These are phyloP conservation scores for Trachythela sp. DNA, from an alignment of 64 coral and sea anemone genomes.

Conservation along the genomic window DNA sequence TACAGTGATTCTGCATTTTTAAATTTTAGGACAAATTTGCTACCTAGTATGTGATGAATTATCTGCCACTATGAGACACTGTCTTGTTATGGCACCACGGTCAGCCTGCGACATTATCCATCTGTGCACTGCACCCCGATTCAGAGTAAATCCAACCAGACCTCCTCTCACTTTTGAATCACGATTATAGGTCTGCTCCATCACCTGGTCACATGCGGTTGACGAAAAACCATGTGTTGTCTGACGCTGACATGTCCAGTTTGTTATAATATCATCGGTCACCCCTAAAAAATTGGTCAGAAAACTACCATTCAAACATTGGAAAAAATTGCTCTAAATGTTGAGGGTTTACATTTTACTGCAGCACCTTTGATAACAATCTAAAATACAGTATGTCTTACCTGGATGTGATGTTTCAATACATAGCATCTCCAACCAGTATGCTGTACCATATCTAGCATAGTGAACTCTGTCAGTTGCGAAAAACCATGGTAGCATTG, in stretches of 20 bases:
- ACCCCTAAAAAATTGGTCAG: neutral
- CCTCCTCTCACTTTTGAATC: conserved; percentile 9
- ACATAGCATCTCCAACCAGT: conserved; percentile 1
- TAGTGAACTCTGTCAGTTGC: neutral
- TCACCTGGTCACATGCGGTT: conserved; percentile 26
- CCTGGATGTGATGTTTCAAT: neutral
- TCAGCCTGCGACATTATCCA: conserved; percentile 12
- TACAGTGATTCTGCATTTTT: neutral
- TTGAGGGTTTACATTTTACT: neutral
- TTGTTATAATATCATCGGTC: neutral
- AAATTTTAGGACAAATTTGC: neutral
- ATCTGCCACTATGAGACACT: conserved; percentile 7
- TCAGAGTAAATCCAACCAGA: conserved; percentile 17
- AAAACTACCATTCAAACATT: neutral
- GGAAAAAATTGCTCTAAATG: neutral
- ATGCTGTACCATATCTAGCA: conserved; percentile 12
- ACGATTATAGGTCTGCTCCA: conserved; percentile 22
- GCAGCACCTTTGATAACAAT: neutral
- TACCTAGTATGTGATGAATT: conserved; percentile 5
- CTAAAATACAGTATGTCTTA: neutral
- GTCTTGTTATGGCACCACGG: conserved; percentile 2
- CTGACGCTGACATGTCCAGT: conserved; percentile 21
- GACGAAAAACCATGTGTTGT: conserved; percentile 22
- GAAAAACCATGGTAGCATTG: neutral
- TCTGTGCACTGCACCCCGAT: conserved; percentile 6